Base-by-base conservation (phyloP, 1,140 invertebrate species). In the Octopus sinensis region DNA sequence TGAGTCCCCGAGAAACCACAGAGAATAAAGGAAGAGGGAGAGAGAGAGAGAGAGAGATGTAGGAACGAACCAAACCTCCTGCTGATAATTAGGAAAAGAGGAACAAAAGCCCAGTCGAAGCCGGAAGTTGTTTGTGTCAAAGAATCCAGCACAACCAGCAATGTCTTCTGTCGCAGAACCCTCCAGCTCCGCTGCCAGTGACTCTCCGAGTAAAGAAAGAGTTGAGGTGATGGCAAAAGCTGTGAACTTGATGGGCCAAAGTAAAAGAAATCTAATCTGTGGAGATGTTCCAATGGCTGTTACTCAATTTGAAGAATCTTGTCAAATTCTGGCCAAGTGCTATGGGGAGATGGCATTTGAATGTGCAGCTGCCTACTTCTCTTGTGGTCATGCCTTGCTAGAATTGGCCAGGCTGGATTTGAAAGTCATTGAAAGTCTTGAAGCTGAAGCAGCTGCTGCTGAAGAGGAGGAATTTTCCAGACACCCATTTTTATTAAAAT, bases 331-430 rank as follows among this genome's bases (percentile, higher is more conserved):
- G 30, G 84, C 88, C 17, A 84, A 84, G 56, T 91, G 94, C 82
- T 94, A 95, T 91, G 95, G 96, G 4, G 95, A 96, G 79, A 92
- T 93, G 12, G 93, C 93, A 0, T 93, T 94, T 84, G 94, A 96
- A 87, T 94, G 95, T 89, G 96, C 93, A 13, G 96, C 96, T 78
- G 94, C 95, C 12, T 97, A 97, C 90, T 93, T 95, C 82, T 92
- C 92, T 77, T 95, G 94, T 89, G 95, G 96, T 0, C 94, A 94
- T 88, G 93, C 96, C 5, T 90, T 98, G 5, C 91, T 97, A 30
- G 95, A 95, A 82, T 88, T 96, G 56, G 94, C 95, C 0, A 92
- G 96, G 86, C 93, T 94, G 86, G 96, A 98, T 87, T 93, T 92
- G 85, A 95, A 94, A 56, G 94, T 96, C 4, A 90, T 97, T 5